Base-by-base conservation (phyloP, 2,113 vertebrate genomes). In the Panthera uncia region DNA sequence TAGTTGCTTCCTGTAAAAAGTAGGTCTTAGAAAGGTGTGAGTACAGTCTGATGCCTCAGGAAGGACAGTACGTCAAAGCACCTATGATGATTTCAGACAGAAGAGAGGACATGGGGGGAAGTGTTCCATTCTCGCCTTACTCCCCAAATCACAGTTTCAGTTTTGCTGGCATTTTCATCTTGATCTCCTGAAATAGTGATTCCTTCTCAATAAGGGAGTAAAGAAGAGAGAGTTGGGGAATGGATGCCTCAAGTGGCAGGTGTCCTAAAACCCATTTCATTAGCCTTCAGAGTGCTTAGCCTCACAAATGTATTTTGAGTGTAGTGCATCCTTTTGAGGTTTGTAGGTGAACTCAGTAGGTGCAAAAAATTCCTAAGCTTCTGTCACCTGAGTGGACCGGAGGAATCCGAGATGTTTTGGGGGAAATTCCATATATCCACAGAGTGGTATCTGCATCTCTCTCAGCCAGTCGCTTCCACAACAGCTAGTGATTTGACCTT, bases 1-100 rank as follows among this genome's bases (percentile, higher is more conserved):
- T 65, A 79, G 15, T 68, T 55, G n/a, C 86, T 94, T 97, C 69
- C 38, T 71, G 81, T 97, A 76, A 94, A 97, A 90, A 74, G 45
- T 25, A 96, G 63, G 73, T 76, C 55, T 87, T 80, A 50, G 79
- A 90, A 50, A 83, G 82, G 55, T 41, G 33, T n/a, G 9, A 21
- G 14, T 83, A 11, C 23, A n/a, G 74, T 65, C 41, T 41, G 61
- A 55, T n/a, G 36, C 38, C 36, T 91, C n/a, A 31, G 41, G 36
- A 89, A 80, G 29, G 66, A 71, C 84, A 38, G 33, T 63, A 31
- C 1, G 4, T 14, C n/a, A 57, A 50, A 79, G 11, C 69, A 71
- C 29, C 13, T 11, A 52, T 61, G 29, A 79, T 65, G 13, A 48
- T 85, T 81, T 95, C 78, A 55, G 19, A 68, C 71, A 78, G 66